A percentile compares a stretch with the other conserved stretches of the same genome.
These are phyloP conservation scores for Arvicanthis niloticus DNA, from an alignment of 2,113 vertebrate genomes.

Conservation along the genomic window DNA sequence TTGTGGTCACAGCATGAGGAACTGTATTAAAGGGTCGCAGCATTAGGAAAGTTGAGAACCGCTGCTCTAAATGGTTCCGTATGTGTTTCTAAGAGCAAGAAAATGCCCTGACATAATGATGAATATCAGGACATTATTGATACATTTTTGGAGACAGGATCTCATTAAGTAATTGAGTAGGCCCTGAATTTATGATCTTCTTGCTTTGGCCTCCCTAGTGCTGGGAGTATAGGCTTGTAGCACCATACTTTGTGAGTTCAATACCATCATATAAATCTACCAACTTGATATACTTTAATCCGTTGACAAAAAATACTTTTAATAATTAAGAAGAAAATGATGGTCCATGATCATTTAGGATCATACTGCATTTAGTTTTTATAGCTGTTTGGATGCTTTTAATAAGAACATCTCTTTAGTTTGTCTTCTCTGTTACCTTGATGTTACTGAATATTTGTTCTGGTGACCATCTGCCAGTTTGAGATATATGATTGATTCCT, in stretches of 20 bases:
- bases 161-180: not conserved
- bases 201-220: not conserved
- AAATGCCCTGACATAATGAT: not conserved
- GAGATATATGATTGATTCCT: not conserved
- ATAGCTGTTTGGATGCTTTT: not conserved
- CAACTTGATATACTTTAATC: not conserved
- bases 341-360: not conserved
- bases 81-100: not conserved
- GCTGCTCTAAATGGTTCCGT: not conserved
- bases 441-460: conserved; percentile 10
- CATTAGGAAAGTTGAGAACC: not conserved
- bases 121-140: conserved; percentile 17
- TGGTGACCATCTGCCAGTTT: not conserved
- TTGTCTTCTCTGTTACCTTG: not conserved
- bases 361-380: not conserved
- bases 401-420: not conserved
- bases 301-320: not conserved
- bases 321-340: not conserved
- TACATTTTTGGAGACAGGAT: not conserved
- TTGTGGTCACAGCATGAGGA: not conserved
- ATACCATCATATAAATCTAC: not conserved
- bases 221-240: not conserved
- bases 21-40: not conserved
- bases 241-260: not conserved
- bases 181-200: not conserved